A percentile compares a stretch with the other conserved stretches of the same genome.
Conservation (phyloP, 1,140 invertebrate species). For the Drosophila miranda region DNA sequence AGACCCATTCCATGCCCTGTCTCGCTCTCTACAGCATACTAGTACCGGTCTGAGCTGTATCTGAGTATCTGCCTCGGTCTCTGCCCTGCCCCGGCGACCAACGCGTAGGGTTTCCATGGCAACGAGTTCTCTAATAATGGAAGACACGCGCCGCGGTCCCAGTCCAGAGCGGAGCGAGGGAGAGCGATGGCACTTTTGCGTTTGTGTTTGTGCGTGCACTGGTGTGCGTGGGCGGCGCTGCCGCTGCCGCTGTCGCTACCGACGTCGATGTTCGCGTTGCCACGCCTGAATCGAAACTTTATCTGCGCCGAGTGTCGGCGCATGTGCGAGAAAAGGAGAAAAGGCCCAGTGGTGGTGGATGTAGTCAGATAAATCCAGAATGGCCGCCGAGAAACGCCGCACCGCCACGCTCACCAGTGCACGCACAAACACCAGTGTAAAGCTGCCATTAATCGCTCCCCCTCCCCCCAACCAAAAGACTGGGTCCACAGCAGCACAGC, state of each 20-base stretch:
- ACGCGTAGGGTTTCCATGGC: constrained; percentile 38
- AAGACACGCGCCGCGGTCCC: constrained; percentile 57
- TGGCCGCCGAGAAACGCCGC: constrained; percentile 41
- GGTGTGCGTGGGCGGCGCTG: constrained; percentile 57
- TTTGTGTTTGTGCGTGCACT: constrained; percentile 55
- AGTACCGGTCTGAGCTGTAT: no score
- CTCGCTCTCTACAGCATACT: no score
- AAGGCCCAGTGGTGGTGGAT: constrained; percentile 39
- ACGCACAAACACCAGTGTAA: no score
- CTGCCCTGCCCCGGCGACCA: background rate
- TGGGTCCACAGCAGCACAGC: no score
- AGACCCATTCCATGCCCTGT: no score
- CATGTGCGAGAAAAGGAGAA: constrained; percentile 71
- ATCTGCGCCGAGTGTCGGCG: constrained; percentile 25
- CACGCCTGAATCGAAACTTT: constrained; percentile 54
- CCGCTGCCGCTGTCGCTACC: constrained; percentile 32
- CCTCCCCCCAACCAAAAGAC: no score
- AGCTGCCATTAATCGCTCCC: no score
- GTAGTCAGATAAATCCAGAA: constrained; percentile 70
- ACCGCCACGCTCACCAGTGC: constrained; percentile 43
- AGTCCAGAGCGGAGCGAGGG: constrained; percentile 8
- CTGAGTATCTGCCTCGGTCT: no score
- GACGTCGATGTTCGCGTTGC: constrained; percentile 47
- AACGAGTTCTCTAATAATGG: constrained; percentile 54
- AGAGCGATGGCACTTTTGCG: constrained; percentile 5